phyloP scores from a whole-genome alignment of 2,797 vertebrate genomes.

The Pangasius mekongensis region DNA sequence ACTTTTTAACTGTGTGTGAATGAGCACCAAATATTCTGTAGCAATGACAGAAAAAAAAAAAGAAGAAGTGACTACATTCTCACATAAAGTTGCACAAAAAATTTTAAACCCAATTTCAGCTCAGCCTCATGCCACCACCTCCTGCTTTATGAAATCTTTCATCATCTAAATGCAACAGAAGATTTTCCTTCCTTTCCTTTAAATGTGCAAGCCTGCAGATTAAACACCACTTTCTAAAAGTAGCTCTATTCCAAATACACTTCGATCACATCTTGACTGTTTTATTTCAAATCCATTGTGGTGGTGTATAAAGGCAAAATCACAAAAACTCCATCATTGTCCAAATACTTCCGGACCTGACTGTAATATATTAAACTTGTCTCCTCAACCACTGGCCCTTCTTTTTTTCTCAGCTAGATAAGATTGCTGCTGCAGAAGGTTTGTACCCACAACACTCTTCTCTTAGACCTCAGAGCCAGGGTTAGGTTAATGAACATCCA shows the following conservation, averaged over 20 bases:
- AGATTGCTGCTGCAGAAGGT: not conserved
- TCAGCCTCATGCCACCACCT: not conserved
- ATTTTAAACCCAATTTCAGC: slow-evolving; percentile 1
- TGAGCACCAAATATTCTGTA: not conserved
- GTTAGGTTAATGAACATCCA: not conserved
- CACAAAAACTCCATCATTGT: no score
- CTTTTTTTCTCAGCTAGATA: not conserved
- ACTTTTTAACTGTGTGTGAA: not conserved
- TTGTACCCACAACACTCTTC: not conserved
- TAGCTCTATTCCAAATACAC: not conserved
- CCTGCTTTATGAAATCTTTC: not conserved
- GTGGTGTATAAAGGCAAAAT: no score
- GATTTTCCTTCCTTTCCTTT: not conserved
- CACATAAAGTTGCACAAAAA: not conserved
- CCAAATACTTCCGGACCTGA: no score
- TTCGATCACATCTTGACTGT: no score
- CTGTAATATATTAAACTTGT: no score
- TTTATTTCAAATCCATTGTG: no score
- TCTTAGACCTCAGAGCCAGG: not conserved
- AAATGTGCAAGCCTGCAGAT: slow-evolving; percentile 24
- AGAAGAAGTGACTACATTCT: not conserved
- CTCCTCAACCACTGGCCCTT: not conserved
- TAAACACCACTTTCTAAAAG: not conserved
- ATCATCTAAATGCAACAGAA: not conserved
- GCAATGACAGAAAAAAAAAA: not conserved